These are phyloP conservation scores for Acipenser transmontanus DNA, from an alignment of 2,797 vertebrate species.

Conservation along the genomic window DNA sequence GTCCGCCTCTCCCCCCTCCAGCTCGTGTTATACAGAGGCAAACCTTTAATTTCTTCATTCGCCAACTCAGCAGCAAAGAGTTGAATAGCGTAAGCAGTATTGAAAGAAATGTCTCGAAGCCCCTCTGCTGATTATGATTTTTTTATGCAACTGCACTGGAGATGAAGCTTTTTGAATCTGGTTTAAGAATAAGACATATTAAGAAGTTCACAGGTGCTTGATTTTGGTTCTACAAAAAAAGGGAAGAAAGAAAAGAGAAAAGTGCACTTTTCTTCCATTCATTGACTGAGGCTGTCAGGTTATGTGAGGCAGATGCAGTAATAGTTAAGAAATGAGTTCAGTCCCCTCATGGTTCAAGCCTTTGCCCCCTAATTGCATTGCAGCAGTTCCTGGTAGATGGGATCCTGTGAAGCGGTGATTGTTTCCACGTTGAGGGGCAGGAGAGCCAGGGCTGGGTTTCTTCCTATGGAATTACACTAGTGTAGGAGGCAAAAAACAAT, in stretches of 20 bases:
- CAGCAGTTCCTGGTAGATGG: conserved; percentile 72
- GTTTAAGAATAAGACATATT: too few species aligned
- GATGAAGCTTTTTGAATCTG: too few species aligned
- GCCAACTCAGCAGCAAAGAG: too few species aligned
- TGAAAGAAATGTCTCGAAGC: too few species aligned
- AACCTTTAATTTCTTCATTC: too few species aligned
- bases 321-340: conserved; percentile 61
- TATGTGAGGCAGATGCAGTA: conserved; percentile 37
- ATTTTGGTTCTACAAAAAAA: conserved; percentile 22
- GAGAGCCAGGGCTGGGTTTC: conserved; percentile 52
- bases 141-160: too few species aligned
- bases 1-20: too few species aligned
- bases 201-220: too few species aligned
- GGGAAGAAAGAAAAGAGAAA: conserved; percentile 50
- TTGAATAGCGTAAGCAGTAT: too few species aligned
- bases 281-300: conserved; percentile 28
- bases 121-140: too few species aligned
- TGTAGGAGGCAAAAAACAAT: conserved; percentile 86
- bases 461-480: conserved; percentile 71
- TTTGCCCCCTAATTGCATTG: conserved; percentile 75
- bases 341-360: conserved; percentile 56
- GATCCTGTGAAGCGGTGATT: conserved; percentile 84
- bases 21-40: too few species aligned
- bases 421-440: conserved; percentile 83
- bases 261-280: conserved; percentile 56